Evolutionary conservation across 2,888 invertebrate species (phyloP).

Genomic region (Xestia c-nigrum): DNA sequence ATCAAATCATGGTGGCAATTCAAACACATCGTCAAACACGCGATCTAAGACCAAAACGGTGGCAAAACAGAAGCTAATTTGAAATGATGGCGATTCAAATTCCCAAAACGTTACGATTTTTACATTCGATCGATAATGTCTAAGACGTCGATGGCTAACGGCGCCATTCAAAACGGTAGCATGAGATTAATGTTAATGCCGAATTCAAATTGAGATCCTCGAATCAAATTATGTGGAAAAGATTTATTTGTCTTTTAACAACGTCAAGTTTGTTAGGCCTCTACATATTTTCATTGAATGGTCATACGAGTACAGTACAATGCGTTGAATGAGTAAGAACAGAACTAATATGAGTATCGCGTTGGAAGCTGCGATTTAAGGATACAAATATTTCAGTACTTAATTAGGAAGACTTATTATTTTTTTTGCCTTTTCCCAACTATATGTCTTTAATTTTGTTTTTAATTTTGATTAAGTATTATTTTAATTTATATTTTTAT

Average conservation of each 20-base stretch:
- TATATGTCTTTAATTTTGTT: too few species aligned
- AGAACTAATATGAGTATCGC: background rate
- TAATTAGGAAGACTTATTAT: background rate
- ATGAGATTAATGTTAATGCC: conserved; percentile 46
- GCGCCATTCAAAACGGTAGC: conserved; percentile 61
- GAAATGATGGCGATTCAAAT: conserved; percentile 49
- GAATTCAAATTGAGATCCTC: conserved; percentile 49
- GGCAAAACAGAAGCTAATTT: conserved; percentile 58
- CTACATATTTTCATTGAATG: conserved; percentile 10
- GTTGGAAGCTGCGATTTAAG: background rate
- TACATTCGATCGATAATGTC: conserved; percentile 56
- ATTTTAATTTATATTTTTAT: too few species aligned
- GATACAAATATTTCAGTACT: background rate
- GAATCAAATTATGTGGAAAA: conserved; percentile 24
- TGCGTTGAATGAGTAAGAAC: background rate
- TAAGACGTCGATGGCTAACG: conserved; percentile 48
- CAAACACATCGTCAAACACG: conserved; percentile 45
- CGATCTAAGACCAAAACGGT: conserved; percentile 44
- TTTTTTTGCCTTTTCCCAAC: background rate
- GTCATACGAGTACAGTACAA: background rate
- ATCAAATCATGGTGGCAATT: conserved; percentile 17
- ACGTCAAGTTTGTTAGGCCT: background rate
- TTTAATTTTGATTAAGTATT: too few species aligned
- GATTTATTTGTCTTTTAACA: conserved; percentile 31
- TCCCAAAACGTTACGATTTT: conserved; percentile 50